These are phyloP conservation scores for Leucophenga varia DNA, from an alignment of 1,140 invertebrate genomes.

Conservation along the genomic window DNA sequence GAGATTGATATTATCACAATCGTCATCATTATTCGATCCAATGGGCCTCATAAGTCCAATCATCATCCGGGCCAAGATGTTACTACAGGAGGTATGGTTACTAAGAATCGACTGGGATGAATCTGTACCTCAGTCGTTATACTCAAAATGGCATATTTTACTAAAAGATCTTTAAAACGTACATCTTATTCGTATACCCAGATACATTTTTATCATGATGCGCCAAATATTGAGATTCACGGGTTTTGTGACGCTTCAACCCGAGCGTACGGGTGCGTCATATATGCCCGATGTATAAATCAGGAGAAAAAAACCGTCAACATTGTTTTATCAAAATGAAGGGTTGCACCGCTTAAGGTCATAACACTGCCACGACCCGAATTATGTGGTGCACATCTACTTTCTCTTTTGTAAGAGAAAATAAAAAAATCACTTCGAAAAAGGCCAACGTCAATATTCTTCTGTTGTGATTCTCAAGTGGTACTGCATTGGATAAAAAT, in stretches of 20 bases:
- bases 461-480: constrained; percentile 11
- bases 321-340: constrained; percentile 44
- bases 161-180: constrained; percentile 9
- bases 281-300: constrained; percentile 26
- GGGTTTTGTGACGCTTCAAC: no score
- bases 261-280: constrained; percentile 32
- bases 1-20: not conserved
- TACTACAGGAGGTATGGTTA: constrained; percentile 5
- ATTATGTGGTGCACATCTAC: constrained; percentile 51
- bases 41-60: not conserved
- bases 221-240: constrained; percentile 25
- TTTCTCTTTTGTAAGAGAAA: constrained; percentile 22
- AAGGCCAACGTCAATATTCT: constrained; percentile 4
- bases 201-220: not conserved
- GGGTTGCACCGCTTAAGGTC: constrained; percentile 48
- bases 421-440: constrained; percentile 9
- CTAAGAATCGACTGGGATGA: constrained; percentile 2
- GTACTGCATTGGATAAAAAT: constrained; percentile 6
- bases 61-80: constrained; percentile 1
- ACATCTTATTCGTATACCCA: constrained; percentile 11
- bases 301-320: constrained; percentile 2
- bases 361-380: constrained; percentile 56
- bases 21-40: constrained; percentile 1
- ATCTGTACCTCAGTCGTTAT: not conserved
- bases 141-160: not conserved